Base-by-base conservation (phyloP, 2,888 invertebrate species). In the Agriotes lineatus region DNA sequence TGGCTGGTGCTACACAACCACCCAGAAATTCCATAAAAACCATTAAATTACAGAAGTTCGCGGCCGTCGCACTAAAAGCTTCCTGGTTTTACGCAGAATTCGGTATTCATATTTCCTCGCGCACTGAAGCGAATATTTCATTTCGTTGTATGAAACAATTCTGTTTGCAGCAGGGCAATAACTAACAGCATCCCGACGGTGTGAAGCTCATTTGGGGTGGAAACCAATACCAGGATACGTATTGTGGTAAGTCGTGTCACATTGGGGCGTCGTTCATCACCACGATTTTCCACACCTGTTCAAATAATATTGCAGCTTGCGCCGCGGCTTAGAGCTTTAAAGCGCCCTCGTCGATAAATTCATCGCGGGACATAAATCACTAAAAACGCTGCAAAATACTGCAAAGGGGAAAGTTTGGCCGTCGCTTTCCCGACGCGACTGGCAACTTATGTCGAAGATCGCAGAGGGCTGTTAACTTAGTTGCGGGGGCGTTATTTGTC, bases 181-280 rank as follows among this genome's bases (percentile, higher is more conserved):
- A 48, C 25, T 48, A 48, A 48, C 22, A 48, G 12, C 12, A 14
- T 48, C 25, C 48, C 48, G 14, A 48, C 52, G 10, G 30, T 52
- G 30, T 33, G 16, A 52, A 52, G 33, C 52, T 52, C 16, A 14
- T 52, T 52, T 52, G 22, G 33, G 50, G 10, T 35, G 52, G 33
- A 52, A 52, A 33, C 33, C 33, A 33, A 33, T 52, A 52, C 18
- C 18, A 33, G n/a, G 16, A 18, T 35, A 52, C 18, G 52, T 52
- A 35, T 52, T 52, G 52, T 52, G 52, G 33, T 7, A 52, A 52
- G 33, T 52, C 52, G 48, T 48, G 48, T 52, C 52, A 52, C 52
- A 52, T 52, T 30, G 30, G 30, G 52, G 52, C 14, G 18, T 33
- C 33, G 52, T 52, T 52, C 52, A 52, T 35, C 52, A 52, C 33